Evolutionary conservation across 1,140 invertebrate genomes (phyloP).

Genomic region (Ctenoplectra terminalis): DNA sequence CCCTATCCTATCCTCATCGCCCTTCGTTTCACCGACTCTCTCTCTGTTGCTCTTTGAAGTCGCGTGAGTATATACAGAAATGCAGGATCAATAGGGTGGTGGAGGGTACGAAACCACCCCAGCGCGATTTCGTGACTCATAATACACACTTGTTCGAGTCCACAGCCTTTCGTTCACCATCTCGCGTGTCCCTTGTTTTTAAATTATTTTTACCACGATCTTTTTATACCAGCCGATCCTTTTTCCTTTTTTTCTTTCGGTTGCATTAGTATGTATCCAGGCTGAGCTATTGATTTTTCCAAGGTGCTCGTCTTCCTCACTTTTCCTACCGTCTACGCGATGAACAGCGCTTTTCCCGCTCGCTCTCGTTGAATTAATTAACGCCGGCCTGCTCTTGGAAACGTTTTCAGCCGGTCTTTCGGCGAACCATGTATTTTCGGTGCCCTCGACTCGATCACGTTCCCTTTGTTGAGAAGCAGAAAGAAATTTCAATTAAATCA

Average conservation of each 20-base stretch:
- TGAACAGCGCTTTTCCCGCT: constrained; percentile 12
- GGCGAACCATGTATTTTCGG: not conserved
- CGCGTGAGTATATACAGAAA: constrained; percentile 69
- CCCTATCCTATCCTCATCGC: not conserved
- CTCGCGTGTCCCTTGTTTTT: constrained; percentile 13
- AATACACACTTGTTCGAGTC: constrained; percentile 72
- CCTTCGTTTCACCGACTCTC: constrained; percentile 2
- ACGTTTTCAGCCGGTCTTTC: not conserved
- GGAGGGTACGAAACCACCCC: constrained; percentile 70
- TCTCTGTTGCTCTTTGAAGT: constrained; percentile 37
- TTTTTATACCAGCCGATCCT: not conserved
- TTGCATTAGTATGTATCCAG: not conserved
- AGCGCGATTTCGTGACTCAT: constrained; percentile 79
- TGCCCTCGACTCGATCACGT: not conserved
- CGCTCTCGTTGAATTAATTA: constrained; percentile 38
- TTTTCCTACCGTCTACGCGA: not conserved
- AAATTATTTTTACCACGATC: constrained; percentile 31
- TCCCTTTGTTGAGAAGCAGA: not conserved
- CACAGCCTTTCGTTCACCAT: constrained; percentile 19
- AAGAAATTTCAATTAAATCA: constrained; percentile 2
- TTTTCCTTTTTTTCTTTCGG: not conserved
- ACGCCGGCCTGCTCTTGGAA: not conserved
- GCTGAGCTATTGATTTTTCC: constrained; percentile 47
- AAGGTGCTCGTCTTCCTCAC: not conserved
- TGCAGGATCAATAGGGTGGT: constrained; percentile 76